Percentiles rank a stretch among this genome's conserved stretches.
Evolutionary conservation across 2,113 vertebrate species (phyloP).

Genomic region (Nematolebias whitei): DNA sequence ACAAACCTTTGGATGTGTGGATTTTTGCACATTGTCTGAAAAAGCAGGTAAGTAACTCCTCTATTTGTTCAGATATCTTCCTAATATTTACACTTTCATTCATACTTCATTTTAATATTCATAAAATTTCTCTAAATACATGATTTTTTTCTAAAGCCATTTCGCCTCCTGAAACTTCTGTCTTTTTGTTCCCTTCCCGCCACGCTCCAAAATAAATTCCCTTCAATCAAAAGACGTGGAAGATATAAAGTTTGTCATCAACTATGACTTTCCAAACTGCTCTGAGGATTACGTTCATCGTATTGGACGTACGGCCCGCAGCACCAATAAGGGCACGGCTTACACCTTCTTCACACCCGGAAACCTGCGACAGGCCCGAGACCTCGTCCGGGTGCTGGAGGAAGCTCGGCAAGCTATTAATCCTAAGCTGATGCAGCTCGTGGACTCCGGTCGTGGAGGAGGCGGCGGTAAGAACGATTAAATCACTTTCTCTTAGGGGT

Average conservation of each 20-base stretch:
- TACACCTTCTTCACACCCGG: conserved; percentile 99
- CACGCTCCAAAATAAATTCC: conserved; percentile 13
- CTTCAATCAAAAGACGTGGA: conserved; percentile 93
- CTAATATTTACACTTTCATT: background rate
- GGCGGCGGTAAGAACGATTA: conserved; percentile 78
- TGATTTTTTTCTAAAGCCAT: background rate
- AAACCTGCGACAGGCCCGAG: conserved; percentile 93
- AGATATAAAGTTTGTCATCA: conserved; percentile 99
- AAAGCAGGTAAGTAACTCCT: conserved; percentile 62
- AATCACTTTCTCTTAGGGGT: background rate
- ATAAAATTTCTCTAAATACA: background rate
- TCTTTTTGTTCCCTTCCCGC: conserved; percentile 20
- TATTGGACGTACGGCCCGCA: conserved; percentile 95
- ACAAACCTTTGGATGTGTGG: conserved; percentile 14
- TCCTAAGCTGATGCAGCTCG: conserved; percentile 95
- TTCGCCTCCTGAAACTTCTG: background rate
- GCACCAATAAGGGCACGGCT: conserved; percentile 98
- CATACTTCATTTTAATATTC: background rate
- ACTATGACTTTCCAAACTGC: conserved; percentile 98
- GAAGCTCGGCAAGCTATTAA: conserved; percentile 98
- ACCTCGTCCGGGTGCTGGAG: conserved; percentile 93
- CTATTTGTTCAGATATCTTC: conserved; percentile 13
- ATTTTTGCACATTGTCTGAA: conserved; percentile 39
- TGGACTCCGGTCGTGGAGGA: conserved; percentile 90
- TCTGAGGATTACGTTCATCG: conserved; percentile 98